Conservation (phyloP, 2,888 invertebrate genomes). For the Watsonalla binaria region DNA sequence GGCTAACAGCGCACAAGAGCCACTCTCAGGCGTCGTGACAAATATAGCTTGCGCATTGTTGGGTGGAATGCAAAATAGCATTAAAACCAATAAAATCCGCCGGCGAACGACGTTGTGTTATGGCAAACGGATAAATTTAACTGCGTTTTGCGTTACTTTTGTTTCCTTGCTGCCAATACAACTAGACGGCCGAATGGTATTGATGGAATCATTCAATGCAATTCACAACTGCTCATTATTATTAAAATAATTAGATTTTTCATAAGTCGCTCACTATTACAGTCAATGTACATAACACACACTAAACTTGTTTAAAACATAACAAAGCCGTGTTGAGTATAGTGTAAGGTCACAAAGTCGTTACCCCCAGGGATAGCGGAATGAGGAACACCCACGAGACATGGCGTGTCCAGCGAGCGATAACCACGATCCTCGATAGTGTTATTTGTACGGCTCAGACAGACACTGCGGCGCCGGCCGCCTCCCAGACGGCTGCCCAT, state of each 20-base stretch:
- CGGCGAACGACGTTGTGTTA: constrained; percentile 34
- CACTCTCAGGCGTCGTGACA: constrained; percentile 16
- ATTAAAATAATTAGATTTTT: no score
- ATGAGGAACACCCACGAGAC: constrained; percentile 12
- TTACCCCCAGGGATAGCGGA: constrained; percentile 12
- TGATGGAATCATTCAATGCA: no score
- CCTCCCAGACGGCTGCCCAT: constrained; percentile 44
- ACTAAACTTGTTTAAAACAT: not conserved
- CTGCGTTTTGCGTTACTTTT: constrained; percentile 46
- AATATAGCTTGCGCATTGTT: constrained; percentile 47
- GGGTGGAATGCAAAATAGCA: constrained; percentile 48
- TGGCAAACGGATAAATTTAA: constrained; percentile 57
- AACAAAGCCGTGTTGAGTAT: not conserved
- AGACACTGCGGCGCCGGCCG: constrained; percentile 54
- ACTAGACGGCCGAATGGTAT: constrained; percentile 4
- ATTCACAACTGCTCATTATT: no score
- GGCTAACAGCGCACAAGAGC: not conserved
- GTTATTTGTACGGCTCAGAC: constrained; percentile 30
- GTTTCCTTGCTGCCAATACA: constrained; percentile 31
- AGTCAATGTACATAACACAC: no score
- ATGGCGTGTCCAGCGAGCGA: constrained; percentile 29
- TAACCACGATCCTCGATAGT: constrained; percentile 28
- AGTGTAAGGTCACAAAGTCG: not conserved
- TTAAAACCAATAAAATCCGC: constrained; percentile 42
- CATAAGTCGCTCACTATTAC: no score